A percentile compares a stretch with the other conserved stretches of the same genome.
Conservation (phyloP, 2,113 vertebrate genomes). For the Nothocercus julius region DNA sequence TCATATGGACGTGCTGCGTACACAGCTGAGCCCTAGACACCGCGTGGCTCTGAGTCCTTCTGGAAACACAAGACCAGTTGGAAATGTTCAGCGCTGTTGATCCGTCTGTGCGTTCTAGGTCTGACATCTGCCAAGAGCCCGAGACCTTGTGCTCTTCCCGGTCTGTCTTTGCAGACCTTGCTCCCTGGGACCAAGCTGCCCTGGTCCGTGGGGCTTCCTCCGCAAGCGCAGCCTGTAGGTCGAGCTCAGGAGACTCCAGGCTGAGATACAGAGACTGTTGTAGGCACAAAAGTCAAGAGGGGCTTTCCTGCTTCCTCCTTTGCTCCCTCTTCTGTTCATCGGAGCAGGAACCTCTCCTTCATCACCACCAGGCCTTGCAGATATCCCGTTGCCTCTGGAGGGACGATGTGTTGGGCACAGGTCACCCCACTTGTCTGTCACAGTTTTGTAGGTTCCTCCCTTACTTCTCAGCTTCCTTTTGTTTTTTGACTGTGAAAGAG, state of each 20-base stretch:
- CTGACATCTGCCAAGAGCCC: background rate
- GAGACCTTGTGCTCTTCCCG: background rate
- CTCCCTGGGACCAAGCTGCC: background rate
- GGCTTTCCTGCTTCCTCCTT: background rate
- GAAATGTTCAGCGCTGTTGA: background rate
- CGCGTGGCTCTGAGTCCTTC: background rate
- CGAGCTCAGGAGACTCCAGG: background rate
- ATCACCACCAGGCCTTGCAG: background rate
- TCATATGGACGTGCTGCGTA: too few relatives aligned
- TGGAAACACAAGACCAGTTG: background rate
- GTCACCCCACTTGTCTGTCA: background rate
- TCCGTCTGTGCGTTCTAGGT: background rate
- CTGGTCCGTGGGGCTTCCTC: rapidly evolving
- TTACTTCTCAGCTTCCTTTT: background rate
- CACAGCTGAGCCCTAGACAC: too few relatives aligned
- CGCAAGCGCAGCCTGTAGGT: rapidly evolving
- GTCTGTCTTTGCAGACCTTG: rapidly evolving
- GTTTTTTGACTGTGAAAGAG: background rate
- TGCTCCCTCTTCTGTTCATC: background rate
- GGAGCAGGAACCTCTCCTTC: background rate
- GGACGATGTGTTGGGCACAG: background rate
- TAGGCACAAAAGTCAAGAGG: background rate
- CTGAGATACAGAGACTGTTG: background rate
- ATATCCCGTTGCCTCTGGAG: background rate
- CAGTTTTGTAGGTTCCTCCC: too few relatives aligned